Conservation (phyloP, 53 echinoderm and acorn worm species). For the Crossaster papposus region DNA sequence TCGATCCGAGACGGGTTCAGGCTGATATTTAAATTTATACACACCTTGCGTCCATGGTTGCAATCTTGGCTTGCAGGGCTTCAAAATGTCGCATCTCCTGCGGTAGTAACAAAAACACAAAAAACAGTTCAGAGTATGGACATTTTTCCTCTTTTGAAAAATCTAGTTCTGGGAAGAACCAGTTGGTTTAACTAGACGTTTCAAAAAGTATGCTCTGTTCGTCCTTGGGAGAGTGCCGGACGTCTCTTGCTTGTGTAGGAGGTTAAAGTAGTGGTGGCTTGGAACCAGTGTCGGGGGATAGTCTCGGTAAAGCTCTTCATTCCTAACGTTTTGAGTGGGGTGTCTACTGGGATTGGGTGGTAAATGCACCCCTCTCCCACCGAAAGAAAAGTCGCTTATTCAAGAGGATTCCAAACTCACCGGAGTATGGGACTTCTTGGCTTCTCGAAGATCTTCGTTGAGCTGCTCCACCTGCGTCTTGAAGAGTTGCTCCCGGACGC, state of each 20-base stretch:
- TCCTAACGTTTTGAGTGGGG: too few relatives aligned
- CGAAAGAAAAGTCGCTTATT: neutral
- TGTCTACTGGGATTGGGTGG: too few relatives aligned
- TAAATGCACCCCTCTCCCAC: too few relatives aligned
- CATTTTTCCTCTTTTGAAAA: neutral
- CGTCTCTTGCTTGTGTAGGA: neutral
- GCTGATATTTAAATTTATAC: too few relatives aligned
- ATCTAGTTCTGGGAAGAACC: neutral
- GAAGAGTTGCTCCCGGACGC: conserved; percentile 79
- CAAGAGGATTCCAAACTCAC: conserved; percentile 63
- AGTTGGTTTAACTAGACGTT: too few relatives aligned
- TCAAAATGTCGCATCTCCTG: conserved; percentile 99
- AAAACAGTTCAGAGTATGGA: too few relatives aligned
- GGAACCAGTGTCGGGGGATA: too few relatives aligned
- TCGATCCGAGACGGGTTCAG: too few relatives aligned
- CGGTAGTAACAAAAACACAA: neutral
- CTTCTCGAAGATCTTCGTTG: conserved; percentile 73
- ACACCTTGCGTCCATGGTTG: conserved; percentile 86
- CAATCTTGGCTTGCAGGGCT: conserved; percentile 91
- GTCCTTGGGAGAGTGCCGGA: too few relatives aligned
- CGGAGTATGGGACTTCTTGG: conserved; percentile 85
- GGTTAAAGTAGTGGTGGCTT: neutral
- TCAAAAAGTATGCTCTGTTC: too few relatives aligned
- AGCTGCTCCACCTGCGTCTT: conserved; percentile 88
- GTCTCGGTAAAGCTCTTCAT: too few relatives aligned